A percentile compares a stretch with the other conserved stretches of the same genome.
These are phyloP conservation scores for Amitus sp. DNA, from an alignment of 2,888 invertebrate genomes.

Conservation along the genomic window DNA sequence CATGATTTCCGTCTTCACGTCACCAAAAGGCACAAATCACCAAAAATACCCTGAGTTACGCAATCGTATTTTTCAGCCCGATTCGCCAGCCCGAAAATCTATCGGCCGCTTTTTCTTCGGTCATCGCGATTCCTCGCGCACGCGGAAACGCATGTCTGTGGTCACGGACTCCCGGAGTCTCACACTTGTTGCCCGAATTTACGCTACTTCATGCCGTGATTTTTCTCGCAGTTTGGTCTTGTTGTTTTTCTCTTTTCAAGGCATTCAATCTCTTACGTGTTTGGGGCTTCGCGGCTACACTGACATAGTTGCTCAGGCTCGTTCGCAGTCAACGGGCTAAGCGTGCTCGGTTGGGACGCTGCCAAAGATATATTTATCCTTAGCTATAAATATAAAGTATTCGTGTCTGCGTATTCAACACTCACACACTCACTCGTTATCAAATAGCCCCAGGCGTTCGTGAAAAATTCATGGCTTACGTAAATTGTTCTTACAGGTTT, in stretches of 20 bases:
- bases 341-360: conserved; percentile 52
- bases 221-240: conserved; percentile 8
- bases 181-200: conserved; percentile 3
- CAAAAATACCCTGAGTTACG: conserved; percentile 1
- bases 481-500: too few species aligned
- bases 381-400: conserved; percentile 60
- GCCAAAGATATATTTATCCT: conserved; percentile 63
- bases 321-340: conserved; percentile 42
- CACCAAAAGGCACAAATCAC: too few species aligned
- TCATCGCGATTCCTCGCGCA: background rate
- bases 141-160: background rate
- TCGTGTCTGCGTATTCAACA: conserved; percentile 22
- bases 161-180: background rate
- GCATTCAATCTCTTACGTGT: conserved; percentile 32
- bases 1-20: background rate
- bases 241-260: conserved; percentile 5
- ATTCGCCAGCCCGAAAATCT: background rate
- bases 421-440: conserved; percentile 23
- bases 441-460: too few species aligned
- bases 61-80: conserved; percentile 2
- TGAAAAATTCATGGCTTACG: too few species aligned
- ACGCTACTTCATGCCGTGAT: too few species aligned
- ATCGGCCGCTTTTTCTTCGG: background rate
- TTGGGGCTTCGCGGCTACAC: conserved; percentile 48
- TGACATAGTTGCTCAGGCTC: conserved; percentile 55